Base-by-base conservation (phyloP, 2,888 invertebrate species). In the Scaptomyza cyrtandrae region DNA sequence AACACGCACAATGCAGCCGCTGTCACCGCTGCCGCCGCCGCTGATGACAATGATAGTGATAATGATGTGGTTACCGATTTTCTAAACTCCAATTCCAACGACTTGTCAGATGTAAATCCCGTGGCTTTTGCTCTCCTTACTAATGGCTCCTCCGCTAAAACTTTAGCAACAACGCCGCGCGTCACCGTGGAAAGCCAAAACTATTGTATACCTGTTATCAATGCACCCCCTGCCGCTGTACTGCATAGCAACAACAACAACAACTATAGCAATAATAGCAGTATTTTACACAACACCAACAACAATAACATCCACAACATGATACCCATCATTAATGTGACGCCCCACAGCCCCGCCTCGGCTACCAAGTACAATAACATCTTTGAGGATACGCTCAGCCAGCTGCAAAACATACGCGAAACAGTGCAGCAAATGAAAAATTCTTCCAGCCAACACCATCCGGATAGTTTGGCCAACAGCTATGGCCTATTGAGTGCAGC, bases 271-370 rank as follows among this genome's bases (percentile, higher is more conserved):
- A 78, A 59, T 55, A 79, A 56, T 55, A 80, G 75, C 55, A 85
- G 68, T 61, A 85, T 24, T 45, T 24, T 45, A 13, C 24, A 82
- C 55, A 90, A 53, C 58, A 56, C 48, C 44, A 71, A 46, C 14
- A 59, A 50, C 35, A 68, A 50, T 43, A 88, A 73, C 72, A 89
- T 87, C 71, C 89, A 88, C 72, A 92, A 90, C 67, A 92, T 95
- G 91, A 96, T 96, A 90, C 97, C 97, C 70, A 97, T 95, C 63
- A 97, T 97, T 90, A 97, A 96, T 92, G 97, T 97, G 75, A 97
- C 97, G 63, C 97, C 97, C 14, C 97, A 97, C 92, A 97, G 97
- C 76, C 97, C 97, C 11, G 96, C 96, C 68, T 94, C 94, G 80
- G 96, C 96, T 71, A 94, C 94, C 75, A 95, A 95, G 82, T 94